These are phyloP conservation scores for Thomomys bottae DNA, from an alignment of 2,113 vertebrate genomes.

Conservation along the genomic window DNA sequence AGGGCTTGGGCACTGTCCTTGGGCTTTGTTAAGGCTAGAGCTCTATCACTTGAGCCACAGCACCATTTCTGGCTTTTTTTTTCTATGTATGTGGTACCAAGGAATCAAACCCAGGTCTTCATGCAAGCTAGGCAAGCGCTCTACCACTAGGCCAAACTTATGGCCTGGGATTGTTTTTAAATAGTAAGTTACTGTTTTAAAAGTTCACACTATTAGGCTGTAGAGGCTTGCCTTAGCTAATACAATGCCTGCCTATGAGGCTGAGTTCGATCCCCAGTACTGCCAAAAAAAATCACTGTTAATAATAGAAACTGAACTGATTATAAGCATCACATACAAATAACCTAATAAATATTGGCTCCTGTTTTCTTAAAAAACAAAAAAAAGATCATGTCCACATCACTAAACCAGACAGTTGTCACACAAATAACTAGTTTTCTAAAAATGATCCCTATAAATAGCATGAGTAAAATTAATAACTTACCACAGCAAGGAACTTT, in stretches of 20 bases:
- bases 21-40: no score
- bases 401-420: not conserved
- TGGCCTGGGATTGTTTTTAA: constrained; percentile 2
- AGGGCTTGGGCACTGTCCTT: no score
- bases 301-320: not conserved
- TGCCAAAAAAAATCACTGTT: not conserved
- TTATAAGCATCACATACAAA: not conserved
- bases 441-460: constrained; percentile 29
- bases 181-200: not conserved
- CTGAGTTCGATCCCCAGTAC: no score
- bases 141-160: no score
- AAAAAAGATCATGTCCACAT: not conserved
- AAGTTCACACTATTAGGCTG: no score
- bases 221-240: no score
- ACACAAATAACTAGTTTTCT: not conserved
- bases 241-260: no score
- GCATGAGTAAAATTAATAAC: constrained; percentile 64
- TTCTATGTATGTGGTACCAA: no score
- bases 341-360: not conserved
- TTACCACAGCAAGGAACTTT: constrained; percentile 92
- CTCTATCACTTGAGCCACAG: no score
- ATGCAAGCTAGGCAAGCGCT: no score
- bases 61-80: no score
- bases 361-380: constrained; percentile 14
- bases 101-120: no score